phyloP scores from a whole-genome alignment of 2,888 invertebrate species.

The Drosophila pseudotakahashii region DNA sequence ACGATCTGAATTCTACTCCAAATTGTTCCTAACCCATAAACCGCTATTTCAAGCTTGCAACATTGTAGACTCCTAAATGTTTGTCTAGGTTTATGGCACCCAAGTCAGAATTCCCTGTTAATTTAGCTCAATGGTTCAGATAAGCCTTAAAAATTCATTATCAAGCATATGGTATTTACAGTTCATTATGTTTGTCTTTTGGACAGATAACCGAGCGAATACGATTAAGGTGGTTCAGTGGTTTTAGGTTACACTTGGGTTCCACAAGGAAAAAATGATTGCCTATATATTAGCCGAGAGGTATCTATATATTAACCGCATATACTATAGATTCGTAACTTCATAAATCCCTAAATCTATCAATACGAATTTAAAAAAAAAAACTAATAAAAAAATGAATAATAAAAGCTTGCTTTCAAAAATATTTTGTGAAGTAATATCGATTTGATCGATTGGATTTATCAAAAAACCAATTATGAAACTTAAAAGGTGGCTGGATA shows the following conservation, averaged over 20 bases:
- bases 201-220: constrained; percentile 16
- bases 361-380: too few species aligned
- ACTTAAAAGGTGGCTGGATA: constrained; percentile 7
- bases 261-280: neutral
- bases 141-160: constrained; percentile 30
- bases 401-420: too few species aligned
- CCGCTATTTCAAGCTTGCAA: constrained; percentile 5
- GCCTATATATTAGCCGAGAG: neutral
- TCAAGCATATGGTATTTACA: constrained; percentile 26
- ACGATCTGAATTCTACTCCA: neutral
- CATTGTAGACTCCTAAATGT: constrained; percentile 3
- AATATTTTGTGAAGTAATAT: too few species aligned
- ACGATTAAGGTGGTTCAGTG: constrained; percentile 28
- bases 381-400: too few species aligned
- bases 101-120: constrained; percentile 4
- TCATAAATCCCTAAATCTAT: too few species aligned
- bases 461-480: constrained; percentile 1
- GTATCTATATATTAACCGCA: too few species aligned
- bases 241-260: constrained; percentile 4
- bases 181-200: constrained; percentile 32
- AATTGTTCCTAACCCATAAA: neutral
- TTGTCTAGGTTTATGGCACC: constrained; percentile 1
- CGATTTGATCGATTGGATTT: neutral
- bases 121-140: constrained; percentile 23
- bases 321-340: too few species aligned